Evolutionary conservation across 2,888 invertebrate genomes (phyloP).

Genomic region (Polietes domitor): DNA sequence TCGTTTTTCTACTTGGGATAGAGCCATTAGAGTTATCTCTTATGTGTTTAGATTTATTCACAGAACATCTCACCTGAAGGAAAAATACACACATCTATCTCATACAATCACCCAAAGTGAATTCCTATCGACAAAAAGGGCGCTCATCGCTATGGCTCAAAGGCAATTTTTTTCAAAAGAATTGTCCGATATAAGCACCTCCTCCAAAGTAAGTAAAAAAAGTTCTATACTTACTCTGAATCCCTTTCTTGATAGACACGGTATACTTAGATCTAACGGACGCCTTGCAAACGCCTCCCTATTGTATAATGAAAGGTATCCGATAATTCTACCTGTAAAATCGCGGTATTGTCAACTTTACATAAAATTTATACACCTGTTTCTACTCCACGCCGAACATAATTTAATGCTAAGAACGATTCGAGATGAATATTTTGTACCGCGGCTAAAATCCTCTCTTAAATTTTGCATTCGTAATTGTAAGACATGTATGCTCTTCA

Average conservation of each 20-base stretch:
- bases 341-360: conserved; percentile 24
- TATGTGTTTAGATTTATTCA: background rate
- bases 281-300: background rate
- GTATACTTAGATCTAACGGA: too few species aligned
- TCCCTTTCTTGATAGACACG: too few species aligned
- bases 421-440: background rate
- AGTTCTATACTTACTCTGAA: too few species aligned
- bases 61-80: too few species aligned
- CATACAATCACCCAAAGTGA: too few species aligned
- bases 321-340: conserved; percentile 33
- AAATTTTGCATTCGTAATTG: background rate
- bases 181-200: too few species aligned
- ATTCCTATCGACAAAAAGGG: too few species aligned
- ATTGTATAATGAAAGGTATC: conserved; percentile 26
- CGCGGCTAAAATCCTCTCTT: background rate
- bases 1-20: background rate
- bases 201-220: too few species aligned
- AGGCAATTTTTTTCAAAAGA: too few species aligned
- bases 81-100: too few species aligned
- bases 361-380: background rate
- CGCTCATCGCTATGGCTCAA: too few species aligned
- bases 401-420: background rate
- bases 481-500: background rate
- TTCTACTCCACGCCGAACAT: conserved; percentile 29
- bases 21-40: background rate